Conservation (phyloP, 2,113 vertebrate genomes). For the Thunnus maccoyii region DNA sequence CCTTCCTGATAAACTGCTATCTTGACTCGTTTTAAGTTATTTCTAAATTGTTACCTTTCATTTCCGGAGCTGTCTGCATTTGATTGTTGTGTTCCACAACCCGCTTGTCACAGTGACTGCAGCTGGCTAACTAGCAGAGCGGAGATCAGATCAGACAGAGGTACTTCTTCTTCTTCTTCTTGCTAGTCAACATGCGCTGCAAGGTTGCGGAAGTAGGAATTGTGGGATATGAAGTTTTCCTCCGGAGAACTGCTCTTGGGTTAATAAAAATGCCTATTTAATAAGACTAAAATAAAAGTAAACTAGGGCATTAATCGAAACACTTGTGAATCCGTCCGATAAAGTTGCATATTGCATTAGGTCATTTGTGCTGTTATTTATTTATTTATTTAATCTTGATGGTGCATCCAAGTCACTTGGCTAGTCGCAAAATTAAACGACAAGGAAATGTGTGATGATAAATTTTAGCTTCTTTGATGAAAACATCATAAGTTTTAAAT, state of each 20-base stretch:
- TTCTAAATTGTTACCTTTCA: slow-evolving; percentile 67
- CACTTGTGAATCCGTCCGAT: not conserved
- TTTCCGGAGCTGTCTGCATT: slow-evolving; percentile 41
- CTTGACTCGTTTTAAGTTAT: not conserved
- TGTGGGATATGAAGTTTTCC: slow-evolving; percentile 76
- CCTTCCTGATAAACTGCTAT: not conserved
- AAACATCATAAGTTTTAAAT: not conserved
- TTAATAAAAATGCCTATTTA: not conserved
- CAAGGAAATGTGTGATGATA: not conserved
- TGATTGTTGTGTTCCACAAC: not conserved
- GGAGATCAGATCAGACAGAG: not conserved
- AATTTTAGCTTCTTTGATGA: not conserved
- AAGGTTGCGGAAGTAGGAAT: slow-evolving; percentile 62
- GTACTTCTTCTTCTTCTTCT: slow-evolving; percentile 48
- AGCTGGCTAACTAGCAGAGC: slow-evolving; percentile 24
- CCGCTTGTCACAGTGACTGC: slow-evolving; percentile 13
- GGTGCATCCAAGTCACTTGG: not conserved
- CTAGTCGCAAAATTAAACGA: too few relatives aligned
- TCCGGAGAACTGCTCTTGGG: fast-evolving
- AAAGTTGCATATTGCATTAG: too few relatives aligned
- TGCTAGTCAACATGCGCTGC: slow-evolving; percentile 17
- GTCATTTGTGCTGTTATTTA: not conserved
- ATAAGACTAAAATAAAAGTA: not conserved
- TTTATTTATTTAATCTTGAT: not conserved
- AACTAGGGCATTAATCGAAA: not conserved